phyloP scores from a whole-genome alignment of 2,888 invertebrate genomes.

The Cephonodes hylas region DNA sequence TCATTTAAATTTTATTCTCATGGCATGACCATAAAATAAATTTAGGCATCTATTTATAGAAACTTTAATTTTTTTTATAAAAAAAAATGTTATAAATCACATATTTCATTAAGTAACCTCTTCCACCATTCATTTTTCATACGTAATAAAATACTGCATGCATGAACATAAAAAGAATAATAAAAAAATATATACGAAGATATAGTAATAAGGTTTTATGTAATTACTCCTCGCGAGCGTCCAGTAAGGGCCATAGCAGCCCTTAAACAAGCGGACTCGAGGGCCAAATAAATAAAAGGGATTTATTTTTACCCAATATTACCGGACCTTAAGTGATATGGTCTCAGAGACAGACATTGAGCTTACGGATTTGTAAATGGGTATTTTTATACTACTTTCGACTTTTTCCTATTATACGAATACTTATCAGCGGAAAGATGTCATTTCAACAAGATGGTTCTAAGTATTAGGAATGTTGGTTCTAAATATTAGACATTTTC shows the following conservation, averaged over 20 bases:
- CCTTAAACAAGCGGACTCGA: constrained; percentile 11
- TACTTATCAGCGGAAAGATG: too few relatives aligned
- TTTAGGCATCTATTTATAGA: too few relatives aligned
- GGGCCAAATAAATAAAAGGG: constrained; percentile 12
- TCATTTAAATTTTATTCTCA: too few relatives aligned
- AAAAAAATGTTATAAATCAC: too few relatives aligned
- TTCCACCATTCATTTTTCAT: background rate
- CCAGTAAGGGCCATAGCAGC: background rate
- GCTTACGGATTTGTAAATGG: background rate
- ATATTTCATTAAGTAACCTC: background rate
- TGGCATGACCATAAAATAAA: too few relatives aligned
- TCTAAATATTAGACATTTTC: too few relatives aligned
- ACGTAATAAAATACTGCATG: background rate
- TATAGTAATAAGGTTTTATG: constrained; percentile 11
- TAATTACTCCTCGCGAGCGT: constrained; percentile 1
- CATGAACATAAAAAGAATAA: background rate
- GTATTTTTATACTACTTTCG: background rate
- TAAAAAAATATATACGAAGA: background rate
- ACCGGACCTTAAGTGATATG: background rate
- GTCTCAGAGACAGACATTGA: background rate
- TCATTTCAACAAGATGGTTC: too few relatives aligned
- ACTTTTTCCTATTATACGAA: too few relatives aligned
- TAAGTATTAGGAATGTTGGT: too few relatives aligned
- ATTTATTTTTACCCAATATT: constrained; percentile 14
- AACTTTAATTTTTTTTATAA: too few relatives aligned